These are phyloP conservation scores for Ceuthmochares aereus DNA, from an alignment of 2,113 vertebrate species.

Conservation along the genomic window DNA sequence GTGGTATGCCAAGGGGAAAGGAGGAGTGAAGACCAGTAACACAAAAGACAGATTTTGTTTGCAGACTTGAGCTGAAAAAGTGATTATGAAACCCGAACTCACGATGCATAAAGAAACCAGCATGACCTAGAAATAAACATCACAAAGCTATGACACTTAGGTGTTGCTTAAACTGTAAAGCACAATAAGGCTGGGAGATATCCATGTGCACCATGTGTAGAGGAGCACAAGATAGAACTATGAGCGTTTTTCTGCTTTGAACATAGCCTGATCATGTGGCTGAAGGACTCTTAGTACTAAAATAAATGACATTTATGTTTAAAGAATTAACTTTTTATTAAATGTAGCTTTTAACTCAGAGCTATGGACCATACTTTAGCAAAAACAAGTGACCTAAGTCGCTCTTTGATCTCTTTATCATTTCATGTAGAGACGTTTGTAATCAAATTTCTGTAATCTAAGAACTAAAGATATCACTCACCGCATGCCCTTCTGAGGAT, in stretches of 20 bases:
- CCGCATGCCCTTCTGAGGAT: background rate
- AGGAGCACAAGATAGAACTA: background rate
- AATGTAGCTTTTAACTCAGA: background rate
- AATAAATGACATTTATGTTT: background rate
- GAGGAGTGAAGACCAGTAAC: background rate
- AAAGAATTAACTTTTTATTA: background rate
- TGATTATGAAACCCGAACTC: background rate
- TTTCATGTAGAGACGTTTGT: background rate
- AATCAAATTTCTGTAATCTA: background rate
- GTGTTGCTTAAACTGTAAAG: slow-evolving; percentile 43
- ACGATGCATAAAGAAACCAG: slow-evolving; percentile 21
- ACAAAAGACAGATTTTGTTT: slow-evolving; percentile 53
- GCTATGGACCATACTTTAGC: accelerated
- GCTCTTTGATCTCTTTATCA: accelerated
- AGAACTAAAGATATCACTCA: background rate
- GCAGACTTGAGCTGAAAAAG: slow-evolving; percentile 34
- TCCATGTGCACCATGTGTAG: background rate
- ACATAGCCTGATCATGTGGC: background rate
- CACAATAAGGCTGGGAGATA: slow-evolving; percentile 25
- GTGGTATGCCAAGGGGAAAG: background rate
- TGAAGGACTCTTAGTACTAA: background rate
- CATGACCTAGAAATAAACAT: slow-evolving; percentile 28
- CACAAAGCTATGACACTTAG: background rate
- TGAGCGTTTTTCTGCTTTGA: background rate
- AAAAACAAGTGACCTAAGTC: background rate